These are phyloP conservation scores for Anthopleura sola DNA, from an alignment of 64 coral and sea anemone species.

Conservation along the genomic window DNA sequence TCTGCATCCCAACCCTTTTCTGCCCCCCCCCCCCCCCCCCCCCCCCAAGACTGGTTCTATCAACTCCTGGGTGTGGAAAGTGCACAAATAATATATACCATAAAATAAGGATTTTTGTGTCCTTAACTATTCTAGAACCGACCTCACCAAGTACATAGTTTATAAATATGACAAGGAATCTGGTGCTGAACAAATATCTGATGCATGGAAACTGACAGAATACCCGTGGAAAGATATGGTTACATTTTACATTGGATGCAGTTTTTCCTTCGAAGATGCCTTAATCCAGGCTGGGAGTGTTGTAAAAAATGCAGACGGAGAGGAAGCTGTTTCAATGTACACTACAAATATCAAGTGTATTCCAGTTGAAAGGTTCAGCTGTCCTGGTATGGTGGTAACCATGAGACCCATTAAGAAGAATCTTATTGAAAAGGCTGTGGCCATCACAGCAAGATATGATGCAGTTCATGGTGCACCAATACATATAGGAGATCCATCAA, in stretches of 20 bases:
- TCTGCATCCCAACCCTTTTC: too few relatives aligned
- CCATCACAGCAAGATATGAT: conserved; percentile 37
- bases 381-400: conserved; percentile 52
- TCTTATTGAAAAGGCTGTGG: conserved; percentile 35
- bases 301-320: conserved; percentile 28
- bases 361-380: conserved; percentile 32
- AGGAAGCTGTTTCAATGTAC: conserved; percentile 58
- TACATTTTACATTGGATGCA: conserved; percentile 79
- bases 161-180: not conserved
- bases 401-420: conserved; percentile 57
- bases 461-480: conserved; percentile 68
- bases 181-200: conserved; percentile 8
- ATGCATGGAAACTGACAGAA: conserved; percentile 18
- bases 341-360: conserved; percentile 54
- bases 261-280: conserved; percentile 72
- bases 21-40: too few relatives aligned
- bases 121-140: conserved; percentile 39
- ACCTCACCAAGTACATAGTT: conserved; percentile 51
- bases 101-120: not conserved
- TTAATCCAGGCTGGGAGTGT: conserved; percentile 38
- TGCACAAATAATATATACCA: too few relatives aligned
- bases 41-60: too few relatives aligned
- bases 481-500: conserved; percentile 61
- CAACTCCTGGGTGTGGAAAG: too few relatives aligned
- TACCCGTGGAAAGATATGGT: conserved; percentile 64